Base-by-base conservation (phyloP, 2,797 vertebrate genomes). In the Enteromius viviparus region DNA sequence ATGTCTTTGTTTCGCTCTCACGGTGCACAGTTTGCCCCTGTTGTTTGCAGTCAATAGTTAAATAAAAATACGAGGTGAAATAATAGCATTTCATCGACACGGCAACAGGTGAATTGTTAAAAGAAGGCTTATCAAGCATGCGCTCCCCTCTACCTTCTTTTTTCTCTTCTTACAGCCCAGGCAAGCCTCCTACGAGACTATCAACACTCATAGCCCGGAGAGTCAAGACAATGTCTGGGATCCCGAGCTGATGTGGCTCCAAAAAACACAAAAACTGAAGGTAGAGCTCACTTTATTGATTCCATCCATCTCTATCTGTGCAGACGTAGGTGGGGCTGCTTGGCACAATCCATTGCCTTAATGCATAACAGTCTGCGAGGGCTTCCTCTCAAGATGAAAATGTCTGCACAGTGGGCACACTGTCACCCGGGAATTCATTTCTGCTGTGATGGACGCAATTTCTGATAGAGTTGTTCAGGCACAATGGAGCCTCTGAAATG, bases 191-290 rank as follows among this genome's bases (percentile, higher is more conserved):
- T 49, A 55, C 45, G 78, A 87, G 60, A 82, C 77, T 68, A 51
- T 68, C 37, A 81, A 65, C 70, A 58, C 64, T 53, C 76, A 77
- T 34, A 80, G 85, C 49, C 72, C 69, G 23, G 88, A 85, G 60
- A 85, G 66, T 75, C 90, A 87, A 72, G 80, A 87, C 60, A 79
- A 81, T 65, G 40, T 80, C 78, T 68, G 82, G 32, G 87, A 94
- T 53, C 90, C 87, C 3, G 90, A 94, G 88, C 82, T 90, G 26
- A 91, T 89, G 81, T 91, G 92, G 94, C 85, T 83, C 80, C 93
- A 92, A 83, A 94, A 92, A 89, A 91, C 89, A 84, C 91, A 93
- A 34, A 91, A 91, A 87, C 89, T 95, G 83, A 94, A 92, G 92
- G 95, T 95, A 90, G 79, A 84, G 86, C 87, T 86, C 53, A 71